These are phyloP conservation scores for Catharus fuscescens DNA, from an alignment of 2,113 vertebrate species.

Conservation along the genomic window DNA sequence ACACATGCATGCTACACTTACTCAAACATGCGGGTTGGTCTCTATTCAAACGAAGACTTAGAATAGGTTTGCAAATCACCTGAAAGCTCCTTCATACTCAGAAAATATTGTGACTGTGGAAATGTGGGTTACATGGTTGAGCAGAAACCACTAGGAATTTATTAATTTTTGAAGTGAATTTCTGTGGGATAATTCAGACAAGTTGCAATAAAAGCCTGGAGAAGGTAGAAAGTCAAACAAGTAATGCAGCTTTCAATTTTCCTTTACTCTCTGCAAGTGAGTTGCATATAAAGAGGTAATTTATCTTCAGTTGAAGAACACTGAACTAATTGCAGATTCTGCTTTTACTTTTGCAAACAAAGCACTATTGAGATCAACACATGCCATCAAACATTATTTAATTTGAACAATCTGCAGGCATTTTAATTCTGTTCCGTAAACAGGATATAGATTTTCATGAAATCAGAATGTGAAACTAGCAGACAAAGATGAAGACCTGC, in stretches of 20 bases:
- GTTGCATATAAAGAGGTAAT: neutral
- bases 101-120: neutral
- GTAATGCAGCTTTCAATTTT: neutral
- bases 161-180: neutral
- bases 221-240: neutral
- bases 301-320: neutral
- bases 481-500: neutral
- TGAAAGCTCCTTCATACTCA: neutral
- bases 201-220: neutral
- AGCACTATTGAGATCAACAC: neutral
- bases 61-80: neutral
- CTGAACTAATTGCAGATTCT: neutral
- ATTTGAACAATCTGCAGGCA: neutral
- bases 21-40: neutral
- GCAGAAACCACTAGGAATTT: neutral
- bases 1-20: rapidly evolving
- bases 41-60: neutral
- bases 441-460: neutral
- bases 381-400: neutral
- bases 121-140: neutral
- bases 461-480: neutral
- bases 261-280: neutral
- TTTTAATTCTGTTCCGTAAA: neutral
- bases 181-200: neutral
- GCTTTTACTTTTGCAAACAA: neutral